Evolutionary conservation across 1,140 invertebrate genomes (phyloP), one percentile per base, ranked within the genome.

Genomic region (Brachionus asplanchnoidis): DNA sequence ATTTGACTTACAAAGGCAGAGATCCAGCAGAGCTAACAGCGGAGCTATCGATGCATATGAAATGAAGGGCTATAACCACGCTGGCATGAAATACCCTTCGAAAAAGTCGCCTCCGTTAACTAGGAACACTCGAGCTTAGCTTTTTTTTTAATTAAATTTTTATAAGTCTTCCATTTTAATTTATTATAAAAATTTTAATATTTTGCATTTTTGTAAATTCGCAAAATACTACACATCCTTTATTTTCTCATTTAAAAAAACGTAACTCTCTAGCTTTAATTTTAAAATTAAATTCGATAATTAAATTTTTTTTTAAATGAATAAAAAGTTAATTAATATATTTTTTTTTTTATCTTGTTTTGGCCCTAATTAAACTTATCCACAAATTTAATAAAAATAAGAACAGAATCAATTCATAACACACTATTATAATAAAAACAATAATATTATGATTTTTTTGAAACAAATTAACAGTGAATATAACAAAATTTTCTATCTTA

Each of bases 41-140:
- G 53, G 79, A 8, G 32, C 79, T 17, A 82, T 82, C 20, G 79
- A 82, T 68, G 79, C 79, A 20, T 82, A 65, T 14, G 79, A 82
- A 68, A 82, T 82, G 79, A 82, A 68, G 32, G 53, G 53, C 53
- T 60, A 65, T 26, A 44, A 40, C 17, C 11, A n/a, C 9, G 9
- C 17, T 4, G 46, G 14, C 46, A 77, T 77, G 40, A 77, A 50
- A 50, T 77, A 82, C 20, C 32, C 79, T 9, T 32, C 23, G 23
- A 68, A 68, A 12, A 53, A 17, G 6, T 82, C 79, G 11, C 53
- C 79, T 40, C 50, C 79, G 2, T 44, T 53, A 26, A 60, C 20
- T 1, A 60, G 42, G 11, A 77, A 50, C 23, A 77, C 73, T 26
- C 17, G 73, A 50, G 73, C 73, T 50, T 77, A 77, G 23, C 53